Evolutionary conservation across 2,113 vertebrate genomes (phyloP).

Genomic region (Oxyruncus cristatus): DNA sequence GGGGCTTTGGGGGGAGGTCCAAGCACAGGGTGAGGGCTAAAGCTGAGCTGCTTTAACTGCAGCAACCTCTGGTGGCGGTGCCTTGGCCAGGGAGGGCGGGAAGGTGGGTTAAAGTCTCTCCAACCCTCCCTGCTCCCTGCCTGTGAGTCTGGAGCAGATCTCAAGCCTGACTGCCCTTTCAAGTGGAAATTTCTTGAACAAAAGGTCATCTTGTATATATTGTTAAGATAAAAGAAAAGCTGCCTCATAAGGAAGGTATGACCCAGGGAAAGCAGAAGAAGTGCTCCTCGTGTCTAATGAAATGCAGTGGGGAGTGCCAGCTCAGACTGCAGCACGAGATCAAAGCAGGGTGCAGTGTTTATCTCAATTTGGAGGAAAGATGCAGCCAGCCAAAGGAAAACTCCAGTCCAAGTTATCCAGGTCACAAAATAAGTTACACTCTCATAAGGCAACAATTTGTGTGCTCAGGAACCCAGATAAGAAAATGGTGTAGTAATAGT

Average conservation of each 20-base stretch:
- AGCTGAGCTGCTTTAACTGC: neutral
- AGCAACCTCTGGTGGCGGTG: neutral
- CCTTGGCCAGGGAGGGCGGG: neutral
- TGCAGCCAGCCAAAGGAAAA: neutral
- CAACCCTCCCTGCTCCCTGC: neutral
- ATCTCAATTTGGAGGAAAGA: neutral
- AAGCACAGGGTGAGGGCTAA: neutral
- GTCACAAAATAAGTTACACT: neutral
- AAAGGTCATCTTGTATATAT: neutral
- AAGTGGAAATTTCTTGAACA: neutral
- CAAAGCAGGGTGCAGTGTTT: neutral
- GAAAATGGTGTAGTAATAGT: neutral
- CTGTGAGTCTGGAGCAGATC: neutral
- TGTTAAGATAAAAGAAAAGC: neutral
- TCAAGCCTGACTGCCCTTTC: neutral
- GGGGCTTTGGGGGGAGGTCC: neutral
- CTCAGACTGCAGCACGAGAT: neutral
- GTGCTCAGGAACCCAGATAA: neutral
- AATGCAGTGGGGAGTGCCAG: neutral
- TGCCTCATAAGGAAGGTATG: neutral
- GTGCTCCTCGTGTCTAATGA: neutral
- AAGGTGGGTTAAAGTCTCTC: neutral
- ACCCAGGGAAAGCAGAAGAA: neutral
- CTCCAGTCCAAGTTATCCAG: neutral
- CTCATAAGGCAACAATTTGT: neutral